These are phyloP conservation scores for Pterocles gutturalis DNA, from an alignment of 2,113 vertebrate genomes.

Conservation along the genomic window DNA sequence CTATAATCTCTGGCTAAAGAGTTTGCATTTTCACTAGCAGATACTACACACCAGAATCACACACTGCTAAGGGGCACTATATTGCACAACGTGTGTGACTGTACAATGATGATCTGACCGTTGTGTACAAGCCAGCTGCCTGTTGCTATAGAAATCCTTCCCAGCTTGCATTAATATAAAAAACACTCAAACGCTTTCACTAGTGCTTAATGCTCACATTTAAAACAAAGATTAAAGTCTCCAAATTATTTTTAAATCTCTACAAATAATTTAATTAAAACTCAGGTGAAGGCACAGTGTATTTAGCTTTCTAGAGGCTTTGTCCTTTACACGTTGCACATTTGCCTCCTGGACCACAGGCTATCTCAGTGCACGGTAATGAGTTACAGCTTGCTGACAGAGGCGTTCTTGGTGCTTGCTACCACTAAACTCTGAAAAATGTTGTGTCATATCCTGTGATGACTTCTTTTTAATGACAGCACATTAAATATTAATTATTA, in stretches of 20 bases:
- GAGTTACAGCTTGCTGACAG: constrained; percentile 2
- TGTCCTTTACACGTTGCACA: background rate
- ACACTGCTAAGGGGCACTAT: background rate
- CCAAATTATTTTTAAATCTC: constrained; percentile 18
- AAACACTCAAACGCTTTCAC: background rate
- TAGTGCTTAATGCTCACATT: background rate
- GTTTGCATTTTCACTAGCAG: background rate
- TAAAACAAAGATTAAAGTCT: constrained; percentile 24
- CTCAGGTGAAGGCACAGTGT: background rate
- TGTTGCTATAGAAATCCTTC: background rate
- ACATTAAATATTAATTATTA: background rate
- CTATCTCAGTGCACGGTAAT: background rate
- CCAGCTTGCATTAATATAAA: background rate
- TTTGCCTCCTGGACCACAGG: background rate
- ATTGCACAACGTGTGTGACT: background rate
- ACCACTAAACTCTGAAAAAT: background rate
- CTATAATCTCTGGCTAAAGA: background rate
- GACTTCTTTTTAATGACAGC: constrained; percentile 5
- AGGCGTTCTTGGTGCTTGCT: background rate
- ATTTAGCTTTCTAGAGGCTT: constrained; percentile 26
- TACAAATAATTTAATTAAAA: constrained; percentile 62
- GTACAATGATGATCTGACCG: background rate
- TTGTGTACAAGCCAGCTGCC: background rate
- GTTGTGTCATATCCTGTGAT: background rate
- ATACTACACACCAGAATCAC: background rate